Evolutionary conservation across 2,113 vertebrate genomes (phyloP).

Genomic region (Podilymbus podiceps): DNA sequence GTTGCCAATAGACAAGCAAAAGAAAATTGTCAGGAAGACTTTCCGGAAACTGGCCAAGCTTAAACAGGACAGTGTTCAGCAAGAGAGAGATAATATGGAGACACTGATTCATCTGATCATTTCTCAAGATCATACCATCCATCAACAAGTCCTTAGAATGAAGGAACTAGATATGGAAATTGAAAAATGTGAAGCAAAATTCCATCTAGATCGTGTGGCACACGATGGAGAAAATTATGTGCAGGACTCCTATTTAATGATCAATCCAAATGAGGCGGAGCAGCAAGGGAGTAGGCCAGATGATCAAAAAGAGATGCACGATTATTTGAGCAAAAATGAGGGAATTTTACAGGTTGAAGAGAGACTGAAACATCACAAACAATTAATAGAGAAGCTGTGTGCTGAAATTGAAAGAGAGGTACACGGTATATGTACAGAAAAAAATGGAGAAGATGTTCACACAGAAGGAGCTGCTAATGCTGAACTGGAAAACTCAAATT

Average conservation of each 20-base stretch:
- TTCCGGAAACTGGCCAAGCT: constrained; percentile 92
- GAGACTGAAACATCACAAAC: constrained; percentile 78
- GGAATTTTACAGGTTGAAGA: constrained; percentile 82
- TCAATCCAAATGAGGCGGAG: constrained; percentile 37
- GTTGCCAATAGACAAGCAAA: constrained; percentile 87
- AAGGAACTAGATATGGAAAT: constrained; percentile 88
- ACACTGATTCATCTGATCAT: constrained; percentile 89
- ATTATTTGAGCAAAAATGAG: constrained; percentile 74
- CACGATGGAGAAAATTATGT: constrained; percentile 75
- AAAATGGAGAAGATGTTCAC: neutral
- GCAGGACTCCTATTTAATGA: constrained; percentile 71
- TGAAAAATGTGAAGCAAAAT: constrained; percentile 77
- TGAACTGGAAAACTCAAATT: constrained; percentile 64
- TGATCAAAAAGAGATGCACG: constrained; percentile 70
- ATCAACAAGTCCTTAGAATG: constrained; percentile 88
- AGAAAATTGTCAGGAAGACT: constrained; percentile 90
- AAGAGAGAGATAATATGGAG: constrained; percentile 82
- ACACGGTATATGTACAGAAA: constrained; percentile 32
- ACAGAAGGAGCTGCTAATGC: constrained; percentile 17
- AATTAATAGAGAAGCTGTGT: constrained; percentile 84
- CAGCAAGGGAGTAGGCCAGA: constrained; percentile 4
- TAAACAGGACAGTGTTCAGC: constrained; percentile 77
- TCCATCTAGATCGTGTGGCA: constrained; percentile 69
- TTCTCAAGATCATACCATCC: constrained; percentile 91
- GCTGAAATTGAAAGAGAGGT: constrained; percentile 87